Evolutionary conservation across 1,140 invertebrate species (phyloP).

Genomic region (Rhopalosiphum maidis): DNA sequence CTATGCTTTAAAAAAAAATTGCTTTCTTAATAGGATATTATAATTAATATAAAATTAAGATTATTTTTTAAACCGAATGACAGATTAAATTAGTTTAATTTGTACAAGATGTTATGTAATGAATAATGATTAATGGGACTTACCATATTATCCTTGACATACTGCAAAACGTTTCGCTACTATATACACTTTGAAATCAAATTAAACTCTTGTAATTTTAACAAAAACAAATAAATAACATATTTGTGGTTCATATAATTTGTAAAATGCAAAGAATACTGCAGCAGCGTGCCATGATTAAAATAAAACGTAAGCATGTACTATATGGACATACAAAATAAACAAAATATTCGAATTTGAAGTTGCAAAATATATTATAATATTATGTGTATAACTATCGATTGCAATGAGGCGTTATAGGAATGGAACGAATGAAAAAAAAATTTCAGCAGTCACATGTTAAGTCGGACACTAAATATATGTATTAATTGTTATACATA

Average conservation of each 20-base stretch:
- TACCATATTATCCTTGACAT: slow-evolving; percentile 35
- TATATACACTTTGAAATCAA: background rate
- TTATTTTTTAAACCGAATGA: background rate
- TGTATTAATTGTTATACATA: background rate
- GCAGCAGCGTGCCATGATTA: background rate
- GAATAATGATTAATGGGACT: background rate
- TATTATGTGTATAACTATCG: background rate
- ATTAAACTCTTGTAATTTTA: background rate
- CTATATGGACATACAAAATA: background rate
- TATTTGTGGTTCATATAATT: too few species aligned
- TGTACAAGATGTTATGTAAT: background rate
- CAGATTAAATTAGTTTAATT: background rate
- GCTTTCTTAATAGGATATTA: background rate
- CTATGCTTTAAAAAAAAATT: background rate
- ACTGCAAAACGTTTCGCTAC: background rate
- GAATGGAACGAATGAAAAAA: background rate
- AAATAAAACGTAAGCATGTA: background rate
- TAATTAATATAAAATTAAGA: slow-evolving; percentile 19
- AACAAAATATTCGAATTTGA: background rate
- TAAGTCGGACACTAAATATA: background rate
- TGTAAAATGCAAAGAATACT: background rate
- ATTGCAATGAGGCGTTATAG: background rate
- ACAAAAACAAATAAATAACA: background rate
- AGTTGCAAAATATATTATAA: background rate
- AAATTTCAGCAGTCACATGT: background rate